Conservation (phyloP, 2,888 invertebrate species). For the Odontocerum albicorne region DNA sequence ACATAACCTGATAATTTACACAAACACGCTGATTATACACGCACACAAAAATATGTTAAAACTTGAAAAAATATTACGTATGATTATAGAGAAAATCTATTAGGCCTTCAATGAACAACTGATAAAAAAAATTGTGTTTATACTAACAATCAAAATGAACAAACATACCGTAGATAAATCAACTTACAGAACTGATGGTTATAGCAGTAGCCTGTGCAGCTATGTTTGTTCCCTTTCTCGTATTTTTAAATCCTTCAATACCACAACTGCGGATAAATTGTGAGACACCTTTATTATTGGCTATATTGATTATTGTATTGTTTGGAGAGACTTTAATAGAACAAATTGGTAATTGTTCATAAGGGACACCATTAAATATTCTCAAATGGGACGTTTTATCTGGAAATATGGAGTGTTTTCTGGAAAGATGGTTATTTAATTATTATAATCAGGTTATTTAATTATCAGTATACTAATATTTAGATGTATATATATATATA, state of each 20-base stretch:
- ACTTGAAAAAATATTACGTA: too few relatives aligned
- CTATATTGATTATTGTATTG: constrained; percentile 82
- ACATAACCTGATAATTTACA: too few relatives aligned
- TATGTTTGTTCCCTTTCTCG: constrained; percentile 93
- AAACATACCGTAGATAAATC: constrained; percentile 6
- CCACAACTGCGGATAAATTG: constrained; percentile 77
- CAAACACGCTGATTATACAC: too few relatives aligned
- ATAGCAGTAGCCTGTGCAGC: constrained; percentile 95
- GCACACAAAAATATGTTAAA: too few relatives aligned
- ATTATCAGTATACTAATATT: too few relatives aligned
- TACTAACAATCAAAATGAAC: neutral
- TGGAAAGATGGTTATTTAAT: constrained; percentile 52
- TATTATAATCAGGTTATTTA: too few relatives aligned
- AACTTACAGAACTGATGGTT: constrained; percentile 70
- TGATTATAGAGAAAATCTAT: too few relatives aligned
- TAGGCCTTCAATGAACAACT: too few relatives aligned
- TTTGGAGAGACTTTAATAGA: constrained; percentile 82
- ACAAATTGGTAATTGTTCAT: constrained; percentile 78
- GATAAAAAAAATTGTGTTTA: too few relatives aligned
- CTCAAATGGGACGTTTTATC: constrained; percentile 69
- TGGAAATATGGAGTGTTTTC: constrained; percentile 72
- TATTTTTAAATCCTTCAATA: constrained; percentile 92
- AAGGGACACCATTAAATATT: constrained; percentile 75
- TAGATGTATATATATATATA: too few relatives aligned
- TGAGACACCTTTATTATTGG: constrained; percentile 65